phyloP scores from a whole-genome alignment of 2,888 invertebrate genomes.

The Gasteruption jaculator region DNA sequence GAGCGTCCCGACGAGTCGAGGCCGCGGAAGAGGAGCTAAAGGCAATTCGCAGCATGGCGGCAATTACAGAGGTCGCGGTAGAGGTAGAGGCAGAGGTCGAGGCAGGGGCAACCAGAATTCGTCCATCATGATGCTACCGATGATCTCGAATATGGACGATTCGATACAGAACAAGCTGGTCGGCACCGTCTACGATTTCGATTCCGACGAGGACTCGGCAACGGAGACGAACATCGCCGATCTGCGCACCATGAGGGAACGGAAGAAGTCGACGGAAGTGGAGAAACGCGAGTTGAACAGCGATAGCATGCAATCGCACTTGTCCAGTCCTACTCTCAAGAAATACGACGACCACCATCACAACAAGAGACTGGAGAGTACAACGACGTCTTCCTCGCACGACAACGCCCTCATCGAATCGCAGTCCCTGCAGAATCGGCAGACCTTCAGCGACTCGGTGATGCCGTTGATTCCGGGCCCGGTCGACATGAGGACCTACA shows the following conservation, averaged over 20 bases:
- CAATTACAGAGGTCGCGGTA: slow-evolving; percentile 46
- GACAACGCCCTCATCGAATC: slow-evolving; percentile 26
- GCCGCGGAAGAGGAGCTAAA: slow-evolving; percentile 52
- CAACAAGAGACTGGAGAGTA: slow-evolving; percentile 32
- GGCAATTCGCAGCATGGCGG: slow-evolving; percentile 34
- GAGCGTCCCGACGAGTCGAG: slow-evolving; percentile 44
- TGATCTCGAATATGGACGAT: slow-evolving; percentile 50
- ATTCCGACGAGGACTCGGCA: slow-evolving; percentile 78
- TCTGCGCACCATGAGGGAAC: slow-evolving; percentile 73
- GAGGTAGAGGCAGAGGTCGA: slow-evolving; percentile 49
- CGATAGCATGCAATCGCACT: slow-evolving; percentile 27
- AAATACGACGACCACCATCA: slow-evolving; percentile 36
- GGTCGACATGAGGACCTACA: slow-evolving; percentile 86
- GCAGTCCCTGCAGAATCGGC: no score
- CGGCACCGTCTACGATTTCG: slow-evolving; percentile 83
- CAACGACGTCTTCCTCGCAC: slow-evolving; percentile 35
- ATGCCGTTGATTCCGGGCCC: slow-evolving; percentile 78
- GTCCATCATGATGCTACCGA: slow-evolving; percentile 25
- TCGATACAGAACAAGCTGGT: slow-evolving; percentile 77
- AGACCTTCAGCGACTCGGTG: slow-evolving; percentile 59
- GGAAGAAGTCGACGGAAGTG: slow-evolving; percentile 56
- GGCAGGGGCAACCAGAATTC: slow-evolving; percentile 25
- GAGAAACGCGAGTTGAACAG: slow-evolving; percentile 43
- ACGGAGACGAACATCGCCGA: slow-evolving; percentile 71
- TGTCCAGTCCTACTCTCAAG: slow-evolving; percentile 32